A percentile compares a stretch with the other conserved stretches of the same genome.
These are phyloP conservation scores for Heptascelio sp. DNA, from an alignment of 2,888 invertebrate genomes.

Conservation along the genomic window DNA sequence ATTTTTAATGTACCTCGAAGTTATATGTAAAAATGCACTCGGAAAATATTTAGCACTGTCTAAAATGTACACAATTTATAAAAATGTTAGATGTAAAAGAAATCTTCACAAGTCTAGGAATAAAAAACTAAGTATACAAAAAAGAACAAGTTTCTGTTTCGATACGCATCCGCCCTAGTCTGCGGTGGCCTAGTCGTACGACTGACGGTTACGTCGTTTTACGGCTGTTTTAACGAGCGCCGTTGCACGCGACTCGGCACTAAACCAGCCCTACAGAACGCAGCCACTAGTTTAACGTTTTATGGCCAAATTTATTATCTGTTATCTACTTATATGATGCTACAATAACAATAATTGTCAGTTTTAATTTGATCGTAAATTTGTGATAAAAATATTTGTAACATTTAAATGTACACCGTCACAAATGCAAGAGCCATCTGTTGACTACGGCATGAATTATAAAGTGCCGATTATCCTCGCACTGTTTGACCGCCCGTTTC, in stretches of 20 bases:
- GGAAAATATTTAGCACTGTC: no score
- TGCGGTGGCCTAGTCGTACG: conserved; percentile 70
- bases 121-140: conserved; percentile 34
- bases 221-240: conserved; percentile 84
- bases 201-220: conserved; percentile 82
- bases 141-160: conserved; percentile 67
- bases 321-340: conserved; percentile 84
- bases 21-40: no score
- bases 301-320: conserved; percentile 84
- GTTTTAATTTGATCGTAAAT: conserved; percentile 84
- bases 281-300: conserved; percentile 84
- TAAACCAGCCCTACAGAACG: conserved; percentile 84
- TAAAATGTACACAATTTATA: no score
- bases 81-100: no score
- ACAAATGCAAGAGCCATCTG: conserved; percentile 79
- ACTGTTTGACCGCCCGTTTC: conserved; percentile 72
- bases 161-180: conserved; percentile 66
- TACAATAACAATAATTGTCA: conserved; percentile 84
- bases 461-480: conserved; percentile 48
- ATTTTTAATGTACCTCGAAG: no score
- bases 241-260: conserved; percentile 84
- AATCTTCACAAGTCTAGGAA: conserved; percentile 38
- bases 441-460: conserved; percentile 75
- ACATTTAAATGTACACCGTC: conserved; percentile 71
- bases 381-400: conserved; percentile 77